Conservation (phyloP, 2,797 vertebrate genomes). For the Anisognathus igniventris region DNA sequence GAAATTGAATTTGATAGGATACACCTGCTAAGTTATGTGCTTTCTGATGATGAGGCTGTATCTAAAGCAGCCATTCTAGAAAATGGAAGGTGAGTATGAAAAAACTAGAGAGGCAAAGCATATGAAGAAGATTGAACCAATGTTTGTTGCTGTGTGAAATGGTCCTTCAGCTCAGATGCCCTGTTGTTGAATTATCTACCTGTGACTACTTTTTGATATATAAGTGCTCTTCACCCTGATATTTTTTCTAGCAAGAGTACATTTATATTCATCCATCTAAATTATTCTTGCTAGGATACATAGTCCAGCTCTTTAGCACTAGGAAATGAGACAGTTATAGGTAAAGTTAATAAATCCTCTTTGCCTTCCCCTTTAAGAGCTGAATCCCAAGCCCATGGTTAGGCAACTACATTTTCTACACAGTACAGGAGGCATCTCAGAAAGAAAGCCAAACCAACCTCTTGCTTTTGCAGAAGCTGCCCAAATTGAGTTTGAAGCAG, state of each 20-base stretch:
- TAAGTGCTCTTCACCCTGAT: neutral
- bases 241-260: neutral
- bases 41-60: neutral
- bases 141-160: neutral
- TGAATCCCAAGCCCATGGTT: neutral
- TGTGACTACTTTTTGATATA: neutral
- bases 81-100: neutral
- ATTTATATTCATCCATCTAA: neutral
- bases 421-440: neutral
- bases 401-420: neutral
- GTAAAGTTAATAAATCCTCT: neutral
- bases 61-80: neutral
- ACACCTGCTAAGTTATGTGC: neutral
- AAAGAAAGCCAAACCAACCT: neutral
- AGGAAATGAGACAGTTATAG: neutral
- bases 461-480: neutral
- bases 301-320: neutral
- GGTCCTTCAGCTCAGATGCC: neutral
- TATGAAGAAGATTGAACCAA: neutral
- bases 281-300: neutral
- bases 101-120: neutral
- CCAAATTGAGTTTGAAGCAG: rapidly evolving
- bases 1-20: constrained; percentile 1
- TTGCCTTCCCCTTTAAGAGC: neutral
- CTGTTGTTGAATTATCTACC: neutral